Conservation (phyloP, 2,113 vertebrate genomes). For the Prionailurus bengalensis region DNA sequence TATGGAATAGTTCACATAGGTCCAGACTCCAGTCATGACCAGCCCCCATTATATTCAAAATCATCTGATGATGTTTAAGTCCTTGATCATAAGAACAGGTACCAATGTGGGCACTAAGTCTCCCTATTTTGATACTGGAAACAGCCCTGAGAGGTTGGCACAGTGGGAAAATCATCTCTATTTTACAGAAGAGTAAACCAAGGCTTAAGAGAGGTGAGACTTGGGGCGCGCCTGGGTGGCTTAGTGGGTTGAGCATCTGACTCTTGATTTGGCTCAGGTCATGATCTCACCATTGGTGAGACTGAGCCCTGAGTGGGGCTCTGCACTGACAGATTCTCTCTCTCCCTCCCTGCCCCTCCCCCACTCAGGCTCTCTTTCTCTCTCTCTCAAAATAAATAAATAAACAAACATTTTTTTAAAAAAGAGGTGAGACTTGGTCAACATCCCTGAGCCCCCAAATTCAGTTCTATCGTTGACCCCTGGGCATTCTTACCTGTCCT, state of each 20-base stretch:
- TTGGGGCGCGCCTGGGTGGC: background rate
- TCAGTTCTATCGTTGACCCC: background rate
- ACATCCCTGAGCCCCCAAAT: background rate
- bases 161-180: background rate
- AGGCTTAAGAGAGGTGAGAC: background rate
- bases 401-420: no score
- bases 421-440: background rate
- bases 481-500: background rate
- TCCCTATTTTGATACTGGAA: background rate
- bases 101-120: background rate
- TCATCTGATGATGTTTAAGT: background rate
- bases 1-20: background rate
- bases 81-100: background rate
- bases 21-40: background rate
- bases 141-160: background rate
- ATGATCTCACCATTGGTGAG: no score
- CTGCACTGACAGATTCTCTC: no score
- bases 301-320: no score
- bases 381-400: no score
- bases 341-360: no score
- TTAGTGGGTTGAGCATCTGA: no score
- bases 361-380: no score
- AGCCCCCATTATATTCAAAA: constrained; percentile 31
- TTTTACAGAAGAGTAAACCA: background rate
- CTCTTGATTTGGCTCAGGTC: no score